These are phyloP conservation scores for Heliconius hermathena DNA, from an alignment of 1,140 invertebrate genomes.

Conservation along the genomic window DNA sequence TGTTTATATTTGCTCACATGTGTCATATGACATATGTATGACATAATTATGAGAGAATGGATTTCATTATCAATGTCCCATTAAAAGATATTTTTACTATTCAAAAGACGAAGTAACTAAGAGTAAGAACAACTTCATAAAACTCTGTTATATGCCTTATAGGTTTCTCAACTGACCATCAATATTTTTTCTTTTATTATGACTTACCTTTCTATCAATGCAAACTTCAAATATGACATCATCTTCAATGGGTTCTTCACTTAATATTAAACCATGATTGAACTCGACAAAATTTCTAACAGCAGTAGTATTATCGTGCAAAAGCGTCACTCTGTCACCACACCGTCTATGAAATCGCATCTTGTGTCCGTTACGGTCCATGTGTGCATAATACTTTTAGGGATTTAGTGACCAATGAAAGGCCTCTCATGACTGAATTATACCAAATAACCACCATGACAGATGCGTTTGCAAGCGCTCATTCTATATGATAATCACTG, in stretches of 20 bases:
- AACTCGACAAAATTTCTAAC: conserved; percentile 90
- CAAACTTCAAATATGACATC: conserved; percentile 94
- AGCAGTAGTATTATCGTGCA: conserved; percentile 91
- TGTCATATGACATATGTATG: too few relatives aligned
- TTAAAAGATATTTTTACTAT: too few relatives aligned
- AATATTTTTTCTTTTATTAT: not conserved
- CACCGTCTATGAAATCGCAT: conserved; percentile 92
- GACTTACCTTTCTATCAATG: conserved; percentile 92
- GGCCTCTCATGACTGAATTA: not conserved
- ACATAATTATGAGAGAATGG: too few relatives aligned
- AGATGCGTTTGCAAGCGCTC: not conserved
- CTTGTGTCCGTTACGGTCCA: conserved; percentile 24
- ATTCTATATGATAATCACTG: not conserved
- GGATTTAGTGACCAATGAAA: not conserved
- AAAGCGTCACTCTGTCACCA: conserved; percentile 89
- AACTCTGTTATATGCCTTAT: too few relatives aligned
- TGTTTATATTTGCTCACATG: too few relatives aligned
- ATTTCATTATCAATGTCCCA: too few relatives aligned
- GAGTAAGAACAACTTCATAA: too few relatives aligned
- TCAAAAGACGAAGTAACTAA: too few relatives aligned
- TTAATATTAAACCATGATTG: conserved; percentile 87
- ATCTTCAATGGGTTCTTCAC: conserved; percentile 89
- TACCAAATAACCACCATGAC: not conserved
- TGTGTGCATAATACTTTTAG: not conserved
- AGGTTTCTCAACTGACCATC: too few relatives aligned